phyloP scores from a whole-genome alignment of 2,113 vertebrate species.

The Gila orcuttii region DNA sequence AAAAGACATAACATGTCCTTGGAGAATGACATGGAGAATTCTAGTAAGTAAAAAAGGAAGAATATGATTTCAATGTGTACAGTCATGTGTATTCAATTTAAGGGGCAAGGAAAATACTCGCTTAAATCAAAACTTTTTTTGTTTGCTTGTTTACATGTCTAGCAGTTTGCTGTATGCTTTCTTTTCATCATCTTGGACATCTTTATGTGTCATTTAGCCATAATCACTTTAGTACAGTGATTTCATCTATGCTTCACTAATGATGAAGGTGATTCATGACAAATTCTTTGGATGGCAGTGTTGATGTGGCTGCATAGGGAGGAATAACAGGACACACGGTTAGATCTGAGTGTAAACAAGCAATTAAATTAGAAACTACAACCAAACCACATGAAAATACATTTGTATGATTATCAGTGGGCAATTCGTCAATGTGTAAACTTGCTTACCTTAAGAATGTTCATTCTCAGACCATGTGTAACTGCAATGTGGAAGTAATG shows the following conservation, averaged over 20 bases:
- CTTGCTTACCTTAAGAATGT: neutral
- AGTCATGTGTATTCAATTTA: neutral
- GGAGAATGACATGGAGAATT: neutral
- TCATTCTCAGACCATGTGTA: slow-evolving; percentile 19
- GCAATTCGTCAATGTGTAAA: neutral
- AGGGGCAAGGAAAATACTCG: neutral
- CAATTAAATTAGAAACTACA: slow-evolving; percentile 11
- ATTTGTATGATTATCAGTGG: neutral
- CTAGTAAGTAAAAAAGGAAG: neutral
- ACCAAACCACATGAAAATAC: slow-evolving; percentile 24
- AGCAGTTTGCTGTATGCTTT: neutral
- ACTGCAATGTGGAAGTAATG: neutral
- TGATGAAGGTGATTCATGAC: slow-evolving; percentile 16
- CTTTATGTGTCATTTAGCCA: slow-evolving; percentile 19
- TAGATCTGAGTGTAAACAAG: neutral
- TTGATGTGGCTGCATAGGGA: neutral
- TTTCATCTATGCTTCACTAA: slow-evolving; percentile 5
- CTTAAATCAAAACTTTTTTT: neutral
- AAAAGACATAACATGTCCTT: neutral
- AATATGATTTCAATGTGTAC: neutral
- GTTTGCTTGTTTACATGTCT: neutral
- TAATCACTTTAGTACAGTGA: neutral
- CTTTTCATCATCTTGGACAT: neutral
- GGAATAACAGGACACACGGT: neutral
- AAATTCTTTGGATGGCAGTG: neutral